Conservation (phyloP, 2,113 vertebrate species). For the Equus przewalskii region DNA sequence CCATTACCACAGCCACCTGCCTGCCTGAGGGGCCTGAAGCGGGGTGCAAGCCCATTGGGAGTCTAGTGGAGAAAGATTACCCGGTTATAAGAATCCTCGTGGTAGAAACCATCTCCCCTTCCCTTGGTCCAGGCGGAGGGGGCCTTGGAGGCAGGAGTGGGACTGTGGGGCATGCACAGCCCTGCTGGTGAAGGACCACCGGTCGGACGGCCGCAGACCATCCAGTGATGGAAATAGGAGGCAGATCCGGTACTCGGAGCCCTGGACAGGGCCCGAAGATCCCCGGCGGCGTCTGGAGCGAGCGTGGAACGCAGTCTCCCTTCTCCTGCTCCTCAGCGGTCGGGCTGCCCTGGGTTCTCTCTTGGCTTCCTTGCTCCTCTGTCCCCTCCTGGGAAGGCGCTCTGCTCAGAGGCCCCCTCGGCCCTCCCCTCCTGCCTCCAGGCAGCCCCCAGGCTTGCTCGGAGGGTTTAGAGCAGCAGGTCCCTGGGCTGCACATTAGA, state of each 20-base stretch:
- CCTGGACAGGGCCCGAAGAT: background rate
- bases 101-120: background rate
- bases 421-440: background rate
- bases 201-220: background rate
- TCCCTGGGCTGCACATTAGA: background rate
- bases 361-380: background rate
- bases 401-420: background rate
- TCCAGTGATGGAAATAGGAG: background rate
- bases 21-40: accelerated
- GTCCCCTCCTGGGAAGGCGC: background rate
- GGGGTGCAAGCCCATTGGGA: background rate
- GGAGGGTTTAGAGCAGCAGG: background rate
- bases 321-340: background rate
- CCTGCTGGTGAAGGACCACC: no score
- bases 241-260: background rate
- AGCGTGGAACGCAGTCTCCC: background rate
- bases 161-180: background rate
- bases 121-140: background rate
- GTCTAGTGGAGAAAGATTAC: background rate
- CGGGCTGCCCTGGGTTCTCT: no score
- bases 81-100: accelerated
- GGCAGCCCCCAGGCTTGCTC: background rate
- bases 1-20: background rate
- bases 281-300: background rate
- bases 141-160: background rate